Evolutionary conservation across 2,797 vertebrate genomes (phyloP).

Genomic region (Aeoliscus strigatus): DNA sequence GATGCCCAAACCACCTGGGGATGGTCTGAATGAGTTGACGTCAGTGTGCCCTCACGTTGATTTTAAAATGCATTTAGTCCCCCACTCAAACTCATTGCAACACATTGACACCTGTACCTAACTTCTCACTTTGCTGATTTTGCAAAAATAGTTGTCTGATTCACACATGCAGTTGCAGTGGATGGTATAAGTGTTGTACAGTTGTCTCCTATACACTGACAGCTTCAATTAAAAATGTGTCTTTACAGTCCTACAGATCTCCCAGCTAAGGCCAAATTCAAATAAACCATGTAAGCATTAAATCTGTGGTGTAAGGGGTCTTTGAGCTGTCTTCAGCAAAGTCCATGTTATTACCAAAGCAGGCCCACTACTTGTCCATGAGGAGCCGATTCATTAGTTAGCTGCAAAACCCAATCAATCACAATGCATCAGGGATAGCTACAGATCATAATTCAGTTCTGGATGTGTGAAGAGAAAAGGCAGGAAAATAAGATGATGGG

Average conservation of each 20-base stretch:
- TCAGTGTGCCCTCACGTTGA: too few species aligned
- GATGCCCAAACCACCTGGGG: too few species aligned
- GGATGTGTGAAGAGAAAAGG: constrained; percentile 43
- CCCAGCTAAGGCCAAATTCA: constrained; percentile 42
- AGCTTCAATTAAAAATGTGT: constrained; percentile 34
- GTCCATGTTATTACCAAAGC: constrained; percentile 52
- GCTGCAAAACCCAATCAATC: constrained; percentile 63
- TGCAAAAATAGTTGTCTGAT: too few species aligned
- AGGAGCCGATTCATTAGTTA: constrained; percentile 70
- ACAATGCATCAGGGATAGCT: constrained; percentile 47
- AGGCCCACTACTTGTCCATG: constrained; percentile 57
- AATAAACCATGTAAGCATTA: constrained; percentile 52
- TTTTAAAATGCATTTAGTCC: too few species aligned
- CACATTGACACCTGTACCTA: too few species aligned
- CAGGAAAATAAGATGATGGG: constrained; percentile 33
- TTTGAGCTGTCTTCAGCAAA: constrained; percentile 56
- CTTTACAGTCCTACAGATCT: too few species aligned
- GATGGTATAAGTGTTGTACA: too few species aligned
- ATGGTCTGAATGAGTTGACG: too few species aligned
- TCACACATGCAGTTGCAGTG: too few species aligned
- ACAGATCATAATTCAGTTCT: constrained; percentile 58
- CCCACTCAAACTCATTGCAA: too few species aligned
- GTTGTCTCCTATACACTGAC: too few species aligned
- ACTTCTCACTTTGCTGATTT: too few species aligned
- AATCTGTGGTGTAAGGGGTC: constrained; percentile 57